Conservation (phyloP, 2,888 invertebrate genomes). For the Polylopha cassiicola region DNA sequence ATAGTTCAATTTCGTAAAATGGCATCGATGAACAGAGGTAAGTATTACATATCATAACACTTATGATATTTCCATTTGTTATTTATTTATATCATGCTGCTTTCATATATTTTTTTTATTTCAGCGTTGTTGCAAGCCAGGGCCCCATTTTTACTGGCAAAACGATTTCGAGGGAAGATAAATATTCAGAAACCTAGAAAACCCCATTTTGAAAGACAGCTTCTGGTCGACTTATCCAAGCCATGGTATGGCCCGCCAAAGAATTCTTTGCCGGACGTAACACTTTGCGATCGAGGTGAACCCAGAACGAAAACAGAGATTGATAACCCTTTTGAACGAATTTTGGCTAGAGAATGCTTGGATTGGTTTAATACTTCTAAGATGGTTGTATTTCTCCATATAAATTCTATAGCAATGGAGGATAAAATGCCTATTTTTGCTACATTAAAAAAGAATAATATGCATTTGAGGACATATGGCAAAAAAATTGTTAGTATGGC, state of each 20-base stretch:
- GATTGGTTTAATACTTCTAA: conserved; percentile 84
- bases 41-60: conserved; percentile 1
- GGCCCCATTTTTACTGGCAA: conserved; percentile 70
- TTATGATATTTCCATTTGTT: background rate
- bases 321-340: conserved; percentile 83
- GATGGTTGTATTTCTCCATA: conserved; percentile 84
- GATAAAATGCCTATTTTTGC: conserved; percentile 81
- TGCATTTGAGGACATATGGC: conserved; percentile 83
- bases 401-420: conserved; percentile 82
- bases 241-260: conserved; percentile 77
- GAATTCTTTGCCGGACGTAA: conserved; percentile 57
- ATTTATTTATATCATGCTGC: background rate
- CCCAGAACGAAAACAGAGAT: conserved; percentile 39
- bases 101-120: conserved; percentile 26
- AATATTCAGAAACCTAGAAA: conserved; percentile 85
- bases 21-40: conserved; percentile 45
- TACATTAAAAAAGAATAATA: conserved; percentile 79
- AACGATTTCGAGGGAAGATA: conserved; percentile 85
- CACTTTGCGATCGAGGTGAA: conserved; percentile 70
- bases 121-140: conserved; percentile 63
- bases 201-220: conserved; percentile 83
- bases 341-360: conserved; percentile 83
- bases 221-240: conserved; percentile 79
- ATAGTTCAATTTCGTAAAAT: no score
- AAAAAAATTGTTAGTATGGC: conserved; percentile 81